Evolutionary conservation across 2,888 invertebrate genomes (phyloP).

Genomic region (Thera obeliscata): DNA sequence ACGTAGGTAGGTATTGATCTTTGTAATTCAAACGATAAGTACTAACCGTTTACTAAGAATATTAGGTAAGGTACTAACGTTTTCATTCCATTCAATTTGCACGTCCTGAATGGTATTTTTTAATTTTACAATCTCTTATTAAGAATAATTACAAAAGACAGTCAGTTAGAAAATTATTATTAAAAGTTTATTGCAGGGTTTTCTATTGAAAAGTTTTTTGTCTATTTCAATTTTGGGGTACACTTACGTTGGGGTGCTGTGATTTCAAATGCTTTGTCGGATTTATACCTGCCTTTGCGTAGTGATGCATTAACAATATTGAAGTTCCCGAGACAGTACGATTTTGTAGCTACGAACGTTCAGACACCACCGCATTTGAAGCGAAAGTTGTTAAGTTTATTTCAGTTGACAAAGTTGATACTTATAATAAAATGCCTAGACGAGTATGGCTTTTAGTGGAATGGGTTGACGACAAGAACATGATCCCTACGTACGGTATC

Average conservation of each 20-base stretch:
- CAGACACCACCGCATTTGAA: constrained; percentile 12
- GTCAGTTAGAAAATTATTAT: constrained; percentile 3
- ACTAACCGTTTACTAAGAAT: too few species aligned
- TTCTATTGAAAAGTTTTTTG: constrained; percentile 42
- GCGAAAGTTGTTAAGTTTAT: background rate
- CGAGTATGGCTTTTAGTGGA: constrained; percentile 67
- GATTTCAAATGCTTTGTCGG: constrained; percentile 42
- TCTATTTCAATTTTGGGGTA: constrained; percentile 40
- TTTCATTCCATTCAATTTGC: too few species aligned
- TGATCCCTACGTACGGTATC: constrained; percentile 60
- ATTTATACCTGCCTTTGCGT: constrained; percentile 47
- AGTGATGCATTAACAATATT: constrained; percentile 22
- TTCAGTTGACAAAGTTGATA: background rate
- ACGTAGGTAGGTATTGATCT: too few species aligned
- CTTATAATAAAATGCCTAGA: constrained; percentile 47
- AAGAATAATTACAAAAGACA: constrained; percentile 3
- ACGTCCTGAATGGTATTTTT: background rate
- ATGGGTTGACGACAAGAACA: constrained; percentile 60
- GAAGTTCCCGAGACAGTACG: constrained; percentile 34
- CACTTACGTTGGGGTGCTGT: constrained; percentile 41
- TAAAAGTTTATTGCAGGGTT: constrained; percentile 32
- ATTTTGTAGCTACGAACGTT: constrained; percentile 35
- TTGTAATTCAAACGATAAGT: too few species aligned
- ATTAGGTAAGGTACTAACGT: too few species aligned
- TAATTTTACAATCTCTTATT: background rate